These are phyloP conservation scores for Tapirus indicus DNA, from an alignment of 2,797 vertebrate species.

Conservation along the genomic window DNA sequence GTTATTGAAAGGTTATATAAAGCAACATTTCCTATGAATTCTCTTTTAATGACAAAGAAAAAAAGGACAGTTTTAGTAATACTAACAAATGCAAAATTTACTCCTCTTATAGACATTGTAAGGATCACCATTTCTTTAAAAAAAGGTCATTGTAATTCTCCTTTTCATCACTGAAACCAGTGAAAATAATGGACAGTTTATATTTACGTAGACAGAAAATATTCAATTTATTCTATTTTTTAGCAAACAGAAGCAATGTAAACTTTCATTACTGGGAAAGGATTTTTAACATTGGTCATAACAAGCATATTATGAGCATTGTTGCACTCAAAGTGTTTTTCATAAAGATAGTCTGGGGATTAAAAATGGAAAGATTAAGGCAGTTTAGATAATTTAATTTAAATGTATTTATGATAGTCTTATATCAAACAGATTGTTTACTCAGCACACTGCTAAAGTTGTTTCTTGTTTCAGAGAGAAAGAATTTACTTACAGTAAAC, in stretches of 20 bases:
- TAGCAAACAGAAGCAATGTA: conserved; percentile 18
- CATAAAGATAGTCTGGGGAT: conserved; percentile 72
- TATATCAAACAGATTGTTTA: conserved; percentile 79
- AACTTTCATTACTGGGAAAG: conserved; percentile 64
- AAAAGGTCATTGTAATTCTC: background rate
- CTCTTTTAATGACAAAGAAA: background rate
- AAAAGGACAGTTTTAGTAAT: background rate
- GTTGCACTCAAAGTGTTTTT: conserved; percentile 58
- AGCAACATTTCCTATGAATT: background rate
- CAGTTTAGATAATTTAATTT: conserved; percentile 84
- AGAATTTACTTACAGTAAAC: conserved; percentile 15
- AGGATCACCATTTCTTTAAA: background rate
- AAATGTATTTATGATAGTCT: conserved; percentile 80
- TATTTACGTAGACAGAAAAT: conserved; percentile 34
- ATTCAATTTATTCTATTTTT: conserved; percentile 37
- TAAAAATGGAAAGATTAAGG: conserved; percentile 76
- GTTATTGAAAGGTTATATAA: background rate
- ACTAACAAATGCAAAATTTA: background rate
- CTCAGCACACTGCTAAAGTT: conserved; percentile 60
- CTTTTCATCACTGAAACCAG: conserved; percentile 26
- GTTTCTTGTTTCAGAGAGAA: conserved; percentile 61
- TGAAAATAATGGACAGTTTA: conserved; percentile 31
- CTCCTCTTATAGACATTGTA: background rate
- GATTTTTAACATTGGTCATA: conserved; percentile 71
- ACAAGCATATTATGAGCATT: conserved; percentile 57